A percentile compares a stretch with the other conserved stretches of the same genome.
These are phyloP conservation scores for Tangara arthus DNA, from an alignment of 2,797 vertebrate genomes.

Conservation along the genomic window DNA sequence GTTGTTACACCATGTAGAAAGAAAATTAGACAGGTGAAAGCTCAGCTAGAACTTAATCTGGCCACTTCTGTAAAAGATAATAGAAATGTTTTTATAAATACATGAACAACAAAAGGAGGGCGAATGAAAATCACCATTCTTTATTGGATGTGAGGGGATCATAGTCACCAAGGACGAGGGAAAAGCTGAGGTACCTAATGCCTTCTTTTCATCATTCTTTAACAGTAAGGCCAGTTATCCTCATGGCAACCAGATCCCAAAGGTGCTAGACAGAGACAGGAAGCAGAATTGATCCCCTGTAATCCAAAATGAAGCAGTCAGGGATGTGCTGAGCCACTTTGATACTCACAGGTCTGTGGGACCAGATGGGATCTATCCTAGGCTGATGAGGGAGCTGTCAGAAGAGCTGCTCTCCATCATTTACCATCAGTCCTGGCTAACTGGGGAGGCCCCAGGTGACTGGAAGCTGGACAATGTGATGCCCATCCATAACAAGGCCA, in stretches of 20 bases:
- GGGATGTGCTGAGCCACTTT: background rate
- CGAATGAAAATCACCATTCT: background rate
- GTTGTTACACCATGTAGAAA: background rate
- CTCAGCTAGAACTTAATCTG: background rate
- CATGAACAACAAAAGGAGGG: background rate
- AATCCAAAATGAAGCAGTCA: background rate
- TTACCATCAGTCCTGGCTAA: background rate
- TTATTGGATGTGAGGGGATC: background rate
- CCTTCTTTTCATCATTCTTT: background rate
- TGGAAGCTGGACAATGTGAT: background rate
- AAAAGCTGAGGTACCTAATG: background rate
- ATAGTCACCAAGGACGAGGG: background rate
- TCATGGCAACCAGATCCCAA: background rate
- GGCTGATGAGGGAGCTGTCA: background rate
- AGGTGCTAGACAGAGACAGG: background rate
- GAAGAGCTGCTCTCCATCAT: background rate
- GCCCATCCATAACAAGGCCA: background rate
- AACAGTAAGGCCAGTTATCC: background rate
- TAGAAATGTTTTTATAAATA: background rate
- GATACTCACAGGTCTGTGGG: background rate
- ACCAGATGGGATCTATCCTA: background rate
- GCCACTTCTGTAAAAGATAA: background rate
- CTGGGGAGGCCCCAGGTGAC: background rate
- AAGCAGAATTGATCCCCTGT: background rate
- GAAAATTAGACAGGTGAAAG: background rate